Percentiles rank a stretch among this genome's conserved stretches.
These are phyloP conservation scores for Aelia acuminata DNA, from an alignment of 2,888 invertebrate genomes.

Conservation along the genomic window DNA sequence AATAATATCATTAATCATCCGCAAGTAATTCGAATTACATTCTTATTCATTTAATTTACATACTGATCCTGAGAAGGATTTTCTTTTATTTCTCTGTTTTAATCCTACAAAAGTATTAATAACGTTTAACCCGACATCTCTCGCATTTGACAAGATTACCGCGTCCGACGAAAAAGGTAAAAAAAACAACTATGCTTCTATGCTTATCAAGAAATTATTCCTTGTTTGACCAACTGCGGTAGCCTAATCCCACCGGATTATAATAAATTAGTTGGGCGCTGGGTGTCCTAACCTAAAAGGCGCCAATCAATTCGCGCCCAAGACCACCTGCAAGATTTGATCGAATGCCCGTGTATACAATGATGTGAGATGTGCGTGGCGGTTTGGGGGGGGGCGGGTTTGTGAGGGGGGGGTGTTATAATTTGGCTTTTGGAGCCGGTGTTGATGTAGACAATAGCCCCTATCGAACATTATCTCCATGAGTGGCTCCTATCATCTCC, in stretches of 20 bases:
- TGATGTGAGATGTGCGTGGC: not conserved
- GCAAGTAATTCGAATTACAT: not conserved
- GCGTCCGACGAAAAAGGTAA: not conserved
- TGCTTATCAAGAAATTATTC: conserved; percentile 25
- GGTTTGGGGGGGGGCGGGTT: not conserved
- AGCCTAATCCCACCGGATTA: conserved; percentile 37
- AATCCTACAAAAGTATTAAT: conserved; percentile 1
- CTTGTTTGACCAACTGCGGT: conserved; percentile 16
- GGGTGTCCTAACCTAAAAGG: not conserved
- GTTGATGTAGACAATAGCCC: not conserved
- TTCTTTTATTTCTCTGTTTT: not conserved
- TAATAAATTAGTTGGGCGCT: not conserved
- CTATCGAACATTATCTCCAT: conserved; percentile 30
- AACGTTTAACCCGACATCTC: not conserved
- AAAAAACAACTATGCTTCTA: not conserved
- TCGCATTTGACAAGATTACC: conserved; percentile 23
- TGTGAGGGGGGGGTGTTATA: not conserved
- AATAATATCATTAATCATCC: no score
- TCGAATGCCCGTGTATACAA: not conserved
- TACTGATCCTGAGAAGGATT: not conserved
- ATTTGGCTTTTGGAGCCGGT: not conserved
- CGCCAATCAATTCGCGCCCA: not conserved
- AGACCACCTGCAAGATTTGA: not conserved
- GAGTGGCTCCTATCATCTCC: not conserved
- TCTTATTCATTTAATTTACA: not conserved